Percentiles rank a stretch among this genome's conserved stretches.
Conservation (phyloP, 2,888 invertebrate genomes). For the Leucophenga montana region DNA sequence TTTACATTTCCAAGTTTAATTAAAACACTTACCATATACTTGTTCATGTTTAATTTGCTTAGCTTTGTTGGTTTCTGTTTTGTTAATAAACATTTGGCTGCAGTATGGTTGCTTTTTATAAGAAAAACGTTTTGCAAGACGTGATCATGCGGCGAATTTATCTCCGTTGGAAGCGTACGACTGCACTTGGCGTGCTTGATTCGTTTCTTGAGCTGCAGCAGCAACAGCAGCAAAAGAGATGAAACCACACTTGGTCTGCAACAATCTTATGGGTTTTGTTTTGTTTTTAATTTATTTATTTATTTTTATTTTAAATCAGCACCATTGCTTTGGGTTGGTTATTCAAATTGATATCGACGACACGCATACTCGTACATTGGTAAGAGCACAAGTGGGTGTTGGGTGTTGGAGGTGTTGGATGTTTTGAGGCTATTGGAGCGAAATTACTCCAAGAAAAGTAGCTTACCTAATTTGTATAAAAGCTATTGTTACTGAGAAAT, state of each 20-base stretch:
- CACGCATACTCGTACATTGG: no score
- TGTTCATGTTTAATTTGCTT: constrained; percentile 57
- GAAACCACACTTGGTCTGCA: background rate
- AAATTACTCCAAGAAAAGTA: no score
- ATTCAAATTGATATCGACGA: no score
- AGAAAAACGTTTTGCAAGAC: constrained; percentile 59
- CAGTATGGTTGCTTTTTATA: constrained; percentile 61
- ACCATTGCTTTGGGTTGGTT: no score
- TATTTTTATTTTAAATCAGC: no score
- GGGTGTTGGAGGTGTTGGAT: no score
- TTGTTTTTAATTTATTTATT: background rate
- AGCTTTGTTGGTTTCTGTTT: constrained; percentile 46
- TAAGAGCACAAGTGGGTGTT: no score
- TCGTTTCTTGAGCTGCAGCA: background rate
- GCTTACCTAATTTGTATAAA: no score
- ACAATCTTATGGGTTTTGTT: background rate
- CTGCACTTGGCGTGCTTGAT: constrained; percentile 23
- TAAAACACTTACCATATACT: constrained; percentile 60
- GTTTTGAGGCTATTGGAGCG: no score
- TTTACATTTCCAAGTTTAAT: constrained; percentile 27
- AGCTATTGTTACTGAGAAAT: no score
- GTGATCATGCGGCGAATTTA: constrained; percentile 61
- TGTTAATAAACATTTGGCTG: constrained; percentile 57
- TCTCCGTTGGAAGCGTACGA: constrained; percentile 42
- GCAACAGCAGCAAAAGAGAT: no score